A percentile compares a stretch with the other conserved stretches of the same genome.
phyloP scores from a whole-genome alignment of 2,888 invertebrate genomes.

The Rotaria socialis region DNA sequence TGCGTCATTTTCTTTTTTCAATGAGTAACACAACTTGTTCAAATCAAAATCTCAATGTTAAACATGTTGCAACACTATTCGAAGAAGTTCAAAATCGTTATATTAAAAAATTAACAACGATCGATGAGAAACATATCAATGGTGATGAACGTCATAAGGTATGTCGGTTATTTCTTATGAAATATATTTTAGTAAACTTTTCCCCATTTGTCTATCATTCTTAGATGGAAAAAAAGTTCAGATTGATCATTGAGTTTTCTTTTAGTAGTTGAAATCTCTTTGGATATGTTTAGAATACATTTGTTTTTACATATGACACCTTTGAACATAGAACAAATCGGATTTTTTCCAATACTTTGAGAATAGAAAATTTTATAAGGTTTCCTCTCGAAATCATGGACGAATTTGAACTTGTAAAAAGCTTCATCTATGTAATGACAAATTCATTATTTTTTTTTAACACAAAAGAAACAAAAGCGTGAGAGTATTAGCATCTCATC shows the following conservation, averaged over 20 bases:
- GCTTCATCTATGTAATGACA: neutral
- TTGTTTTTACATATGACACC: too few relatives aligned
- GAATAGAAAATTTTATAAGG: neutral
- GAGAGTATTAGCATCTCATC: too few relatives aligned
- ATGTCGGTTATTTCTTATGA: neutral
- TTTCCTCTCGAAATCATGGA: neutral
- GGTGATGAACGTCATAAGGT: slow-evolving; percentile 15
- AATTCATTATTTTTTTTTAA: too few relatives aligned
- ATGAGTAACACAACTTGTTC: slow-evolving; percentile 15
- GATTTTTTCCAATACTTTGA: neutral
- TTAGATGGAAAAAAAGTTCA: neutral
- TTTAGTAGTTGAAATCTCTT: too few relatives aligned
- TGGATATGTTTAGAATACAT: too few relatives aligned
- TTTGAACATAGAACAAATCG: too few relatives aligned
- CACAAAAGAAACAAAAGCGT: too few relatives aligned
- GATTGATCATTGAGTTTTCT: too few relatives aligned
- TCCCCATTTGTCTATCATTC: neutral
- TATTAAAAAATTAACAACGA: slow-evolving; percentile 15
- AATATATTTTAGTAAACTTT: too few relatives aligned
- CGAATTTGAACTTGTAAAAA: neutral
- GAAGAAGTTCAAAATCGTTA: slow-evolving; percentile 36
- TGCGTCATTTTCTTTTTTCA: neutral
- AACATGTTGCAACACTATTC: slow-evolving; percentile 10
- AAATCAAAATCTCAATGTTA: neutral
- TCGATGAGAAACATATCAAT: neutral